Conservation (phyloP, 2,797 vertebrate species). For the Sylvilagus floridanus region DNA sequence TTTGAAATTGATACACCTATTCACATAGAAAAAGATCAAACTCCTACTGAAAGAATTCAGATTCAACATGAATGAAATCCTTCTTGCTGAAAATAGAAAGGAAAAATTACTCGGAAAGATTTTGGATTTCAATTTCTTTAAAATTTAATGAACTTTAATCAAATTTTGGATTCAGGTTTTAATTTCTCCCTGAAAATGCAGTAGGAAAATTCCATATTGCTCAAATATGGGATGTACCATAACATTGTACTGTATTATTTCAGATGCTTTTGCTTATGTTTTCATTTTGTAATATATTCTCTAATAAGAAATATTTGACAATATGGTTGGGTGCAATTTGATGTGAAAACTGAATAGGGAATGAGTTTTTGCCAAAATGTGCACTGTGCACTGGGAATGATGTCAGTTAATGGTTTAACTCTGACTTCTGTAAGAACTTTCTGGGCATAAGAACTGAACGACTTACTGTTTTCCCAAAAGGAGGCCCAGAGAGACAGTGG, state of each 20-base stretch:
- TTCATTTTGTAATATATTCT: neutral
- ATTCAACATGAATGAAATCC: neutral
- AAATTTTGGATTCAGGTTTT: neutral
- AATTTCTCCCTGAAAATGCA: neutral
- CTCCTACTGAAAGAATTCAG: neutral
- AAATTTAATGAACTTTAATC: constrained; percentile 18
- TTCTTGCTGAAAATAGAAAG: neutral
- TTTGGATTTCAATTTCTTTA: constrained; percentile 22
- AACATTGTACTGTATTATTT: neutral
- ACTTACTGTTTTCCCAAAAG: neutral
- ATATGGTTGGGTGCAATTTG: neutral
- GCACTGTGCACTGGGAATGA: neutral
- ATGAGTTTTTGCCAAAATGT: neutral
- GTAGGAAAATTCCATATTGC: neutral
- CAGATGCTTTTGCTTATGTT: neutral
- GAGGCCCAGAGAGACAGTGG: neutral
- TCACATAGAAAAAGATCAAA: neutral
- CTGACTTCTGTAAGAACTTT: neutral
- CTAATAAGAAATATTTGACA: neutral
- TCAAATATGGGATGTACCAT: neutral
- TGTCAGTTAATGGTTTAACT: neutral
- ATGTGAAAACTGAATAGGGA: constrained; percentile 17
- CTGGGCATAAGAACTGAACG: neutral
- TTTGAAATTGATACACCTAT: neutral
- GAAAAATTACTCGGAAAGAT: neutral